phyloP scores from a whole-genome alignment of 37 sponge, comb jelly and placozoan species.

The Ephydatia muelleri region DNA sequence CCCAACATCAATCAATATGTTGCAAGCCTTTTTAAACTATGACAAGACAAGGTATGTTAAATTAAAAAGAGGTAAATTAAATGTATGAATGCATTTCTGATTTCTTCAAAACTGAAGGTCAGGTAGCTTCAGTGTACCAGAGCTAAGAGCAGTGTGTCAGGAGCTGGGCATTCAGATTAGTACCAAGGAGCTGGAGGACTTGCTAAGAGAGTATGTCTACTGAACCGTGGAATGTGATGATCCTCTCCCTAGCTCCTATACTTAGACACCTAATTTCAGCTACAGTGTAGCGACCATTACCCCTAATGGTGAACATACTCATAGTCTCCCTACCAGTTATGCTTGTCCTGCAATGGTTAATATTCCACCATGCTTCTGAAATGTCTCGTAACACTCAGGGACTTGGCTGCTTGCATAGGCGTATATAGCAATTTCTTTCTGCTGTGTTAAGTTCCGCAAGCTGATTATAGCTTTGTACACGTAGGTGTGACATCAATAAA shows the following conservation, averaged over 20 bases:
- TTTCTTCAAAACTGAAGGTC: slow-evolving; percentile 6
- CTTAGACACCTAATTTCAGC: background rate
- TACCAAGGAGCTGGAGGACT: slow-evolving; percentile 31
- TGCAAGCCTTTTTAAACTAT: slow-evolving; percentile 61
- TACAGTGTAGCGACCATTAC: too few relatives aligned
- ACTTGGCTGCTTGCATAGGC: too few relatives aligned
- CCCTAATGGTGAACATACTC: background rate
- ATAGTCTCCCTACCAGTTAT: background rate
- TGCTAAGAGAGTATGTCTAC: slow-evolving; percentile 59
- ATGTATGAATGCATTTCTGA: too few relatives aligned
- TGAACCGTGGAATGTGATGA: background rate
- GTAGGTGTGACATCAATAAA: slow-evolving; percentile 48
- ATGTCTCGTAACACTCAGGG: too few relatives aligned
- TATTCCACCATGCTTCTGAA: background rate
- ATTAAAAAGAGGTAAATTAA: background rate
- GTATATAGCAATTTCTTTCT: too few relatives aligned
- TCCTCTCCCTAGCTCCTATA: background rate
- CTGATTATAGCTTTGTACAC: background rate
- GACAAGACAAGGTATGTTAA: slow-evolving; percentile 47
- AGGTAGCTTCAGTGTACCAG: slow-evolving; percentile 46
- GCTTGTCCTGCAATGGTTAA: background rate
- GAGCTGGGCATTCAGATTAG: slow-evolving; percentile 40
- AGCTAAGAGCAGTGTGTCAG: slow-evolving; percentile 33
- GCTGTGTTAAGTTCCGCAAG: too few relatives aligned
- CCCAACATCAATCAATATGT: slow-evolving; percentile 55